Evolutionary conservation across 2,888 invertebrate species (phyloP).

Genomic region (Agrotis puta): DNA sequence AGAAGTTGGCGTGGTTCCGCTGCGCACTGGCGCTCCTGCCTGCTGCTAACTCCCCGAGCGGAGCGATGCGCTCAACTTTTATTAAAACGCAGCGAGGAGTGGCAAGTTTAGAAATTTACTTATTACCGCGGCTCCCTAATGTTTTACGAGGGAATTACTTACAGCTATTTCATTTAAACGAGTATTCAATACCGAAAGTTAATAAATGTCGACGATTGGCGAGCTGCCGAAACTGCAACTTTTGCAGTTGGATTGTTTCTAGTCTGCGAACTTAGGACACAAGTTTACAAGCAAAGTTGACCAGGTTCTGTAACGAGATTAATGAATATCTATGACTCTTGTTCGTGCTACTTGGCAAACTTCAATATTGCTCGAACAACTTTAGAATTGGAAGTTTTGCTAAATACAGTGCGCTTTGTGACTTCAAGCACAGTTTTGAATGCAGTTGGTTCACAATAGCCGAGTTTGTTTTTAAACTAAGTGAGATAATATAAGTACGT

Average conservation of each 20-base stretch:
- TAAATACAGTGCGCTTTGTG: conserved; percentile 60
- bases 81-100: conserved; percentile 72
- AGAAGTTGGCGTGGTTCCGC: conserved; percentile 67
- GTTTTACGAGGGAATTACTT: conserved; percentile 41
- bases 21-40: conserved; percentile 42
- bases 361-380: conserved; percentile 69
- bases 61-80: conserved; percentile 74
- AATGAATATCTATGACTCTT: conserved; percentile 82
- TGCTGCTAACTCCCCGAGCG: conserved; percentile 66
- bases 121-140: conserved; percentile 52
- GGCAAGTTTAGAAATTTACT: conserved; percentile 68
- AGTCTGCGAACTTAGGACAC: conserved; percentile 61
- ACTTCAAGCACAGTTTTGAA: conserved; percentile 50
- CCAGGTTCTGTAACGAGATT: conserved; percentile 75
- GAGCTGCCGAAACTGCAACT: conserved; percentile 62
- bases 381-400: conserved; percentile 66
- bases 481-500: not conserved
- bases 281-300: conserved; percentile 76
- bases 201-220: conserved; percentile 52
- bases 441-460: conserved; percentile 30
- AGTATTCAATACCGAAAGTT: conserved; percentile 45
- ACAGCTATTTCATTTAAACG: conserved; percentile 25
- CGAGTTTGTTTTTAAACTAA: conserved; percentile 10
- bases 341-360: conserved; percentile 70
- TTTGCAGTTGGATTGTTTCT: conserved; percentile 65